Evolutionary conservation across 2,888 invertebrate genomes (phyloP).

Genomic region (Caenorhabditis sp.): DNA sequence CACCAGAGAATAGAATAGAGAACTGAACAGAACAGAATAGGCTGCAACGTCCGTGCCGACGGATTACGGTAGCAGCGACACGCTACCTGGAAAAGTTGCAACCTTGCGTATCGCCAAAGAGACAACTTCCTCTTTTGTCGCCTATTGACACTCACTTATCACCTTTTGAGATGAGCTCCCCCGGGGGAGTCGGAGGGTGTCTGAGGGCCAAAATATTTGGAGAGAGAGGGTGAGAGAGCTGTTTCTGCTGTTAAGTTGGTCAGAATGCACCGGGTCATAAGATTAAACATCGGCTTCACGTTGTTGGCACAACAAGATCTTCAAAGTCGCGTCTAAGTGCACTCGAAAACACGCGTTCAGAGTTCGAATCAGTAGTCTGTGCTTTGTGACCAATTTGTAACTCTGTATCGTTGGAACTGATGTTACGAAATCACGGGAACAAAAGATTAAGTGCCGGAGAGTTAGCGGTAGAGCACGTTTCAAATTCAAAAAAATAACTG

Average conservation of each 20-base stretch:
- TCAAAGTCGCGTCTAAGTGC: constrained; percentile 39
- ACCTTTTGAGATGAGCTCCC: constrained; percentile 36
- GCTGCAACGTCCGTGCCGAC: constrained; percentile 4
- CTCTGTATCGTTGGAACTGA: neutral
- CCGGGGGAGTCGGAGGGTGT: too few species aligned
- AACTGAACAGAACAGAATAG: constrained; percentile 33
- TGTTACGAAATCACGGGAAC: neutral
- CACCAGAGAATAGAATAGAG: constrained; percentile 14
- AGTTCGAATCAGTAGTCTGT: constrained; percentile 52
- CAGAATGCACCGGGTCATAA: constrained; percentile 40
- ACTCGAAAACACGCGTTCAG: constrained; percentile 44
- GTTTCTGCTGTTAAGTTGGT: constrained; percentile 39
- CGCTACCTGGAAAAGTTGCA: constrained; percentile 36
- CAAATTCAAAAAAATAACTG: too few species aligned
- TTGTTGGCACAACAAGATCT: constrained; percentile 50
- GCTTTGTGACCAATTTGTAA: constrained; percentile 43
- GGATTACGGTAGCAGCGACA: constrained; percentile 48
- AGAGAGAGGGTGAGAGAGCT: too few species aligned
- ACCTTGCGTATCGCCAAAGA: constrained; percentile 39
- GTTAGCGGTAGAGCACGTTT: too few species aligned
- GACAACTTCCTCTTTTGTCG: neutral
- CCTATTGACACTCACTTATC: constrained; percentile 53
- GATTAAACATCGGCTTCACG: constrained; percentile 54
- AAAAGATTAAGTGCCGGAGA: too few species aligned
- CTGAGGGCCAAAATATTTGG: constrained; percentile 43